A percentile compares a stretch with the other conserved stretches of the same genome.
Evolutionary conservation across 1,140 invertebrate genomes (phyloP).

Genomic region (Papilio machaon): DNA sequence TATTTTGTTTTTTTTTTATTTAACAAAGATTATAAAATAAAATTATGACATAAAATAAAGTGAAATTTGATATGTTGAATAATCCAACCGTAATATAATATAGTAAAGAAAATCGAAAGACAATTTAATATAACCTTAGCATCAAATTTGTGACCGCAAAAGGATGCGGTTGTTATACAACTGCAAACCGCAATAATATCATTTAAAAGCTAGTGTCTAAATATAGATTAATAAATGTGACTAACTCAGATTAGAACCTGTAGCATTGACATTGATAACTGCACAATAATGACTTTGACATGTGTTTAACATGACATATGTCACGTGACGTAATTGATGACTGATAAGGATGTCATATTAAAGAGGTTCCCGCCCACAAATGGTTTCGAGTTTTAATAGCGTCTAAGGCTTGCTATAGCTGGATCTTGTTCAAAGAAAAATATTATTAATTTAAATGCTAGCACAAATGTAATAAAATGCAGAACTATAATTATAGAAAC

Average conservation of each 20-base stretch:
- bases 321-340: neutral
- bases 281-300: neutral
- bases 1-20: too few species aligned
- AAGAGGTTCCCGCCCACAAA: too few species aligned
- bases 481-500: neutral
- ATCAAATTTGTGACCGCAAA: neutral
- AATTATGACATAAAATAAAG: too few species aligned
- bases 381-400: neutral
- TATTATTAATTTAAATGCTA: neutral
- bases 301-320: neutral
- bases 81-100: too few species aligned
- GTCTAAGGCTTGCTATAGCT: neutral
- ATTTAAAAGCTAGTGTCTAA: neutral
- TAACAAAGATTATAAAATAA: too few species aligned
- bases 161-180: neutral
- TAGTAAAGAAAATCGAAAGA: too few species aligned
- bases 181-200: slow-evolving; percentile 12
- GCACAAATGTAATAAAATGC: too few species aligned
- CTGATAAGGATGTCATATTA: neutral
- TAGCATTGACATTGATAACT: neutral
- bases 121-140: neutral
- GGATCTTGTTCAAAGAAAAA: too few species aligned
- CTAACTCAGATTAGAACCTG: neutral
- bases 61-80: too few species aligned
- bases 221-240: neutral